These are phyloP conservation scores for Drosophila cognata DNA, from an alignment of 2,888 invertebrate genomes.

Conservation along the genomic window DNA sequence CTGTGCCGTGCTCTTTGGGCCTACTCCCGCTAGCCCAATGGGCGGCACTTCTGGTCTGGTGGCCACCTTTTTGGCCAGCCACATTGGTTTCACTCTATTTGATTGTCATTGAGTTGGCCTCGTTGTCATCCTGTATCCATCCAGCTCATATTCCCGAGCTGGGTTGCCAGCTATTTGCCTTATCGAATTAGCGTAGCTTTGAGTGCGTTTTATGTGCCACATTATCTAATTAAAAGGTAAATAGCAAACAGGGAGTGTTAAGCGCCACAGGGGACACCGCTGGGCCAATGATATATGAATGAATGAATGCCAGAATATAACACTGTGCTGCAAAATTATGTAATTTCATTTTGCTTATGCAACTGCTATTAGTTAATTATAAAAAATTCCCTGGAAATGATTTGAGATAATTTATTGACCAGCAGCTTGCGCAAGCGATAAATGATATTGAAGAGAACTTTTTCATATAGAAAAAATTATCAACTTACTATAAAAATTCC, in stretches of 20 bases:
- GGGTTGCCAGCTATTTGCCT: not conserved
- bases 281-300: conserved; percentile 27
- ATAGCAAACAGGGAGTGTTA: conserved; percentile 60
- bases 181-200: conserved; percentile 61
- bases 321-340: not conserved
- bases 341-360: not conserved
- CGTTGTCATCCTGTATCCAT: not conserved
- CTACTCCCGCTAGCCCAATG: not conserved
- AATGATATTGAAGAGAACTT: not conserved
- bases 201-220: conserved; percentile 35
- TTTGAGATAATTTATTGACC: not conserved
- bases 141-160: not conserved
- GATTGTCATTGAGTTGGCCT: conserved; percentile 30
- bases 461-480: not conserved
- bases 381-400: not conserved
- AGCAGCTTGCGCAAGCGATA: not conserved
- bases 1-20: conserved; percentile 47
- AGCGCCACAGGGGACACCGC: conserved; percentile 14
- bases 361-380: not conserved
- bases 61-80: not conserved
- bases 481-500: not conserved
- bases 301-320: conserved; percentile 14
- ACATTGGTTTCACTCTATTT: conserved; percentile 19
- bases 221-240: conserved; percentile 67
- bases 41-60: not conserved